These are phyloP conservation scores for Bacillus rossius DNA, from an alignment of 1,140 invertebrate genomes.

Conservation along the genomic window DNA sequence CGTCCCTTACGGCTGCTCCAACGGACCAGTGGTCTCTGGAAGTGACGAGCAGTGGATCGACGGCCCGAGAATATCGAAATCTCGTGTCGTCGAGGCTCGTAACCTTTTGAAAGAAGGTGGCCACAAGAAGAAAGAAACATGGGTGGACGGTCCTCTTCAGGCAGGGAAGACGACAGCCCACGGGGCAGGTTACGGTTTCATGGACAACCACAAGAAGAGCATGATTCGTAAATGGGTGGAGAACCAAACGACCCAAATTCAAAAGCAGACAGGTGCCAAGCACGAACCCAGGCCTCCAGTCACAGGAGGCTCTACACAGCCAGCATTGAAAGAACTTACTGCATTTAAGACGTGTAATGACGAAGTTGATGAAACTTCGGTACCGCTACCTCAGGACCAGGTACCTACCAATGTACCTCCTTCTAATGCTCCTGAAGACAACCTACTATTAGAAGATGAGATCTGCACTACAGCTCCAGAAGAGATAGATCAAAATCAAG, in stretches of 20 bases:
- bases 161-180: slow-evolving; percentile 10
- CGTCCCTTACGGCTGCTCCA: slow-evolving; percentile 12
- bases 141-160: slow-evolving; percentile 87
- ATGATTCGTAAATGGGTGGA: slow-evolving; percentile 94
- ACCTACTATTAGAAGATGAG: no score
- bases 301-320: slow-evolving; percentile 27
- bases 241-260: slow-evolving; percentile 76
- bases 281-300: slow-evolving; percentile 2
- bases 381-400: no score
- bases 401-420: no score
- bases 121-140: slow-evolving; percentile 80
- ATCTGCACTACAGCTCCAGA: no score
- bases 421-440: no score
- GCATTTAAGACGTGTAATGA: slow-evolving; percentile 58
- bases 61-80: slow-evolving; percentile 82
- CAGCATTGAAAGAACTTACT: slow-evolving; percentile 54
- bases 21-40: slow-evolving; percentile 1
- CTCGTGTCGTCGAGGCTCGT: slow-evolving; percentile 71
- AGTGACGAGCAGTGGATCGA: slow-evolving; percentile 94
- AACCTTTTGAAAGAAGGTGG: slow-evolving; percentile 70
- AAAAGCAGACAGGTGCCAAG: slow-evolving; percentile 24
- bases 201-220: slow-evolving; percentile 85
- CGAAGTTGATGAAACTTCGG: slow-evolving; percentile 27
- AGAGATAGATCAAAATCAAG: no score
- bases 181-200: slow-evolving; percentile 65